Evolutionary conservation across 2,888 invertebrate species (phyloP).

Genomic region (Ceramica pisi): DNA sequence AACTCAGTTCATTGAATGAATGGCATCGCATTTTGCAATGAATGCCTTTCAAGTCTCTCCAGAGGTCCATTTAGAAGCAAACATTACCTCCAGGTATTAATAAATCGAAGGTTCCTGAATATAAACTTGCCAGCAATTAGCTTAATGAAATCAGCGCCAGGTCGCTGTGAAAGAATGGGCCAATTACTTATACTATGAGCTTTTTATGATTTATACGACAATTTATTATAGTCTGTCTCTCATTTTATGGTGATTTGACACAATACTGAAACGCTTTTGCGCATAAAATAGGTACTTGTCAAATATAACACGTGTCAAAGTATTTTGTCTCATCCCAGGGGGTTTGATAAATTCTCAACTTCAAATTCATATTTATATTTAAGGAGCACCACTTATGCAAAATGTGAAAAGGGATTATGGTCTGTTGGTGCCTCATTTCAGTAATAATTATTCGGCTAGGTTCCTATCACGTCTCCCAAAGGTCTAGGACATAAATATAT

Average conservation of each 20-base stretch:
- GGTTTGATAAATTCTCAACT: not conserved
- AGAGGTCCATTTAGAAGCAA: conserved; percentile 30
- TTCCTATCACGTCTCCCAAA: not conserved
- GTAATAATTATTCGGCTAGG: too few species aligned
- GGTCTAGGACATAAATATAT: not conserved
- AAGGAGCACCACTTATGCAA: not conserved
- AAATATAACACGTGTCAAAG: too few species aligned
- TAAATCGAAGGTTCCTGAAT: conserved; percentile 30
- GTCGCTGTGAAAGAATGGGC: conserved; percentile 6
- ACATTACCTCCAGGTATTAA: conserved; percentile 33
- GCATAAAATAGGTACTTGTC: not conserved
- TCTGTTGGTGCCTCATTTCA: too few species aligned
- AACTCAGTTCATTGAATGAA: conserved; percentile 34
- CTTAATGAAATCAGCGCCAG: conserved; percentile 37
- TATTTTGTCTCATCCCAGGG: not conserved
- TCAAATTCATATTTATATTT: not conserved
- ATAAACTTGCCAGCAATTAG: conserved; percentile 53
- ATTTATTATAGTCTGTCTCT: conserved; percentile 7
- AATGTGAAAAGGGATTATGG: not conserved
- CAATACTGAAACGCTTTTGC: not conserved
- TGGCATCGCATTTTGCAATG: conserved; percentile 43
- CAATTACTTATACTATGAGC: conserved; percentile 25
- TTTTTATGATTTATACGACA: conserved; percentile 34
- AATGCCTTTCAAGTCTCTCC: conserved; percentile 34
- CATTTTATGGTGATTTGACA: conserved; percentile 6